Percentiles rank a stretch among this genome's conserved stretches.
Evolutionary conservation across 2,113 vertebrate species (phyloP).

Genomic region (Platycercus adscitus): DNA sequence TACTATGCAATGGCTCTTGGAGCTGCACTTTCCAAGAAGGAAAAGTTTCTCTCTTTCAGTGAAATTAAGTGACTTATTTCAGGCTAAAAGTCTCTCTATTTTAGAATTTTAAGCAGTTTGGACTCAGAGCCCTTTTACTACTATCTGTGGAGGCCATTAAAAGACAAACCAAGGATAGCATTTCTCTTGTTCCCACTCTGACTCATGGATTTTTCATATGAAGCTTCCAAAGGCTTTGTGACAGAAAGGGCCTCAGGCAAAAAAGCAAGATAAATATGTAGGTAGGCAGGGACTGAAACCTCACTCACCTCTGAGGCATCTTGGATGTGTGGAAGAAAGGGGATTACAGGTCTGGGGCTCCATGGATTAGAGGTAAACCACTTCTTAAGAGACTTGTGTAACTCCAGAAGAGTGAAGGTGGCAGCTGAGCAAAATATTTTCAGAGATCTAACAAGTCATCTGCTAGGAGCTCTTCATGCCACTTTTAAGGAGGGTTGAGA

Average conservation of each 20-base stretch:
- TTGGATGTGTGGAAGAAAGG: not conserved
- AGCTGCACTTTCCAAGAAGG: not conserved
- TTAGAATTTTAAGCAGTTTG: not conserved
- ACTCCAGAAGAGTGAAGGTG: not conserved
- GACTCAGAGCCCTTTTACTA: not conserved
- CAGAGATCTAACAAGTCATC: constrained; percentile 54
- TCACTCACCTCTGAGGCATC: not conserved
- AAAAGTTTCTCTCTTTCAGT: not conserved
- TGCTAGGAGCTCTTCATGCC: constrained; percentile 21
- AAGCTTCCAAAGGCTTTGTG: not conserved
- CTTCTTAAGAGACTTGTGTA: constrained; percentile 24
- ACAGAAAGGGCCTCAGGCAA: not conserved
- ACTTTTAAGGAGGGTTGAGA: constrained; percentile 46
- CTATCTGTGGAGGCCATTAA: not conserved
- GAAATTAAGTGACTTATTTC: not conserved
- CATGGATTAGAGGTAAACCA: not conserved
- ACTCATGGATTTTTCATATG: not conserved
- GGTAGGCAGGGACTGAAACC: not conserved
- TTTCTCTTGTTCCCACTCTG: not conserved
- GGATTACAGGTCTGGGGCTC: not conserved
- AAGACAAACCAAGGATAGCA: not conserved
- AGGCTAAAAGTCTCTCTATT: not conserved
- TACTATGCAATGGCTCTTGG: not conserved
- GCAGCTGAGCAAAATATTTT: constrained; percentile 39
- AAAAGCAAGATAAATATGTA: not conserved